phyloP scores from a whole-genome alignment of 2,888 invertebrate genomes.

The Drosophila kanekoi region DNA sequence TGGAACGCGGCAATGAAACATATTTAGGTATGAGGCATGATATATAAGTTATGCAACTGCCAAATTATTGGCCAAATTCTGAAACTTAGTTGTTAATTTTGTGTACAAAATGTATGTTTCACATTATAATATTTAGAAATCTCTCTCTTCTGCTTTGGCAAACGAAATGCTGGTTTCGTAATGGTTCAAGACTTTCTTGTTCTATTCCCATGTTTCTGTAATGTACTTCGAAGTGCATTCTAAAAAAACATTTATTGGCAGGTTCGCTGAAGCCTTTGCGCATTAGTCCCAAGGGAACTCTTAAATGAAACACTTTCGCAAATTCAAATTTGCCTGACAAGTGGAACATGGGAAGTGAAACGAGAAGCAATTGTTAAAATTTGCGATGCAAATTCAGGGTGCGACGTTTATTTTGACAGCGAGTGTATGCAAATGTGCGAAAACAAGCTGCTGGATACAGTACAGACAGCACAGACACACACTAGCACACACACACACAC shows the following conservation, averaged over 20 bases:
- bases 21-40: too few species aligned
- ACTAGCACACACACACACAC: conserved; percentile 11
- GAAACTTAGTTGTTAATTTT: too few species aligned
- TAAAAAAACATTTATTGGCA: background rate
- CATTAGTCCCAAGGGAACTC: background rate
- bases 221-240: background rate
- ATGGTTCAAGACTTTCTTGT: background rate
- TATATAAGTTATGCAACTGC: background rate
- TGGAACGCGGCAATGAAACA: too few species aligned
- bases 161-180: too few species aligned
- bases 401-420: conserved; percentile 40
- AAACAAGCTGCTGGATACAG: conserved; percentile 24
- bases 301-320: background rate
- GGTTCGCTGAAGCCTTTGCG: background rate
- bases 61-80: too few species aligned
- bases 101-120: too few species aligned
- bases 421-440: conserved; percentile 53
- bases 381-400: conserved; percentile 40
- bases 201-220: background rate
- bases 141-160: too few species aligned
- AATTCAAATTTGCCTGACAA: conserved; percentile 5
- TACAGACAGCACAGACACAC: conserved; percentile 9
- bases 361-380: conserved; percentile 9
- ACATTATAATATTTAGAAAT: too few species aligned
- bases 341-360: conserved; percentile 10